phyloP scores from a whole-genome alignment of 2,888 invertebrate species.

The Drosophila leonis region DNA sequence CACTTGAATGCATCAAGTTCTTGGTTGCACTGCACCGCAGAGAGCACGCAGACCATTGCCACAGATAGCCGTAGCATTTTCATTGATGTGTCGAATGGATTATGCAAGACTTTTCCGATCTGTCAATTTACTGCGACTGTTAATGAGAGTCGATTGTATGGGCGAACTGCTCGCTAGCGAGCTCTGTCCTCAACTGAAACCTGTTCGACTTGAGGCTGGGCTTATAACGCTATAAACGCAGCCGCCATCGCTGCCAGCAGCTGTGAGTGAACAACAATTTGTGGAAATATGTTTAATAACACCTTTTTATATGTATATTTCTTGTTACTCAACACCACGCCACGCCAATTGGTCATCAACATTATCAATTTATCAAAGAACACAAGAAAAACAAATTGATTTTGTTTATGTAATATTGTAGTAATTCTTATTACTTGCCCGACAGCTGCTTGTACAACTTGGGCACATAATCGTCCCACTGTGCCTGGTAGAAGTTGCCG shows the following conservation, averaged over 20 bases:
- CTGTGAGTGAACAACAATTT: conserved; percentile 23
- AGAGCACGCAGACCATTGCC: conserved; percentile 35
- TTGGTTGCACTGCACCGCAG: conserved; percentile 33
- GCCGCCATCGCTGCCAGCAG: neutral
- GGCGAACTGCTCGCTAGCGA: conserved; percentile 14
- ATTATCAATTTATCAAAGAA: neutral
- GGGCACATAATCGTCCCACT: conserved; percentile 86
- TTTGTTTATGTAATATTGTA: too few species aligned
- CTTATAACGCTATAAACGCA: conserved; percentile 44
- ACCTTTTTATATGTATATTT: neutral
- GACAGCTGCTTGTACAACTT: conserved; percentile 86
- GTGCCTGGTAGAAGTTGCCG: conserved; percentile 83
- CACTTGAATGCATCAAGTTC: conserved; percentile 88
- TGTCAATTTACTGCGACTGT: neutral
- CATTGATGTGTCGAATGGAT: neutral
- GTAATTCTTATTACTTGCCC: conserved; percentile 84
- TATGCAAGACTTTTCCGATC: neutral
- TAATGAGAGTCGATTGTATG: neutral
- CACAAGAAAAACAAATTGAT: neutral
- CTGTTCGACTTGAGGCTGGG: conserved; percentile 45
- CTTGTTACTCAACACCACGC: neutral
- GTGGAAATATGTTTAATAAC: conserved; percentile 30
- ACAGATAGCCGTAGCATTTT: conserved; percentile 41
- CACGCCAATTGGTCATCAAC: conserved; percentile 12
- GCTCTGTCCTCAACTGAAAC: conserved; percentile 62